Base-by-base conservation (phyloP, 1,140 invertebrate genomes). In the Neomicropteryx cornuta region DNA sequence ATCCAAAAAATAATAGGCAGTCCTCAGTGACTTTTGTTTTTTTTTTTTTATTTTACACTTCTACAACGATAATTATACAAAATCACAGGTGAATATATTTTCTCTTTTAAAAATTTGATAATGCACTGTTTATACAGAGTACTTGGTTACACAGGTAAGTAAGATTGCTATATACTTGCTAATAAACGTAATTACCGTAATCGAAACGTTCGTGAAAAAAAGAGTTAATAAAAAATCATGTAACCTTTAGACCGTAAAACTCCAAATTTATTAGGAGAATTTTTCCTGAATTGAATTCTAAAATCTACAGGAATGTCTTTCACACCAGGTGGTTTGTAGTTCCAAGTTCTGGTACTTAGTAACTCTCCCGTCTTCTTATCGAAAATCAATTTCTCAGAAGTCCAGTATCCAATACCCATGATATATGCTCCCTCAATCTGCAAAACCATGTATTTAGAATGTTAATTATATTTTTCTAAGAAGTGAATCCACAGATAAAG, bases 241-340 rank as follows among this genome's bases (percentile, higher is more conserved):
- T n/a, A 33, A 86, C 83, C 76, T 77, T 89, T 90, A 1, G 85
- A 87, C 19, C 83, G 67, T 16, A 87, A 61, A 24, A 88, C 73
- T 8, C 84, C 83, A 13, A 65, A 46, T 2, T 71, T 68, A 60
- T 86, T 88, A 2, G 73, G 64, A 16, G 73, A 67, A 52, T 87
- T 81, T 48, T 75, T 74, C 16, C 76, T 53, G 18, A 93, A 71
- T 34, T 77, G 76, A 10, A 92, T 66, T 28, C 85, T 71, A 52
- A 91, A 82, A 63, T 92, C 86, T 10, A 81, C 72, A 3, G 88
- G 87, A 43, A 92, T 89, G 52, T 92, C 87, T 55, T 86, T 87
- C 1, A 77, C 73, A 5, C 82, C 77, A 3, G 85, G 87, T 8
- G 80, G 74, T 51, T 90, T 87, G 56, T 91, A 93, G 39, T 74